Conservation (phyloP, 1,140 invertebrate genomes). For the Agraylea sexmaculata region DNA sequence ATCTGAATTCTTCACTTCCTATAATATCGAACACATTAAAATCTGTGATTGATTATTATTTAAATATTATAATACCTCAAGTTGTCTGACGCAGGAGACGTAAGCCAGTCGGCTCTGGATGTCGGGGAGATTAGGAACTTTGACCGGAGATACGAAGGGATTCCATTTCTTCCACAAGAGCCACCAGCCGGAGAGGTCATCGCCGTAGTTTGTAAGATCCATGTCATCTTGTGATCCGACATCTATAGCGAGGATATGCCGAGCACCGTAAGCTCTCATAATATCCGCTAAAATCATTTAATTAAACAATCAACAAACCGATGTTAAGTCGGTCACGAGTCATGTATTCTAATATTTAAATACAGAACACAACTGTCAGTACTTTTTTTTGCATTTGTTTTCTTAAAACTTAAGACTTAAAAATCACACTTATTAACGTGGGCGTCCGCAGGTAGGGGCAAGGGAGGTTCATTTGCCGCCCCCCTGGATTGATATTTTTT, state of each 20-base stretch:
- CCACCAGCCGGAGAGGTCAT: constrained; percentile 97
- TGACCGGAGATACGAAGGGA: constrained; percentile 78
- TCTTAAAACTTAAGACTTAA: too few relatives aligned
- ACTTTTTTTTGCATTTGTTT: too few relatives aligned
- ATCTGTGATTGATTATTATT: not conserved
- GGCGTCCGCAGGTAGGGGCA: too few relatives aligned
- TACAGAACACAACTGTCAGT: too few relatives aligned
- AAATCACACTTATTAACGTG: too few relatives aligned
- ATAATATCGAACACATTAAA: too few relatives aligned
- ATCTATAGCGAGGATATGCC: constrained; percentile 93
- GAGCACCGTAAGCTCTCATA: constrained; percentile 85
- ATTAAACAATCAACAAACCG: too few relatives aligned
- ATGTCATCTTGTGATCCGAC: constrained; percentile 96
- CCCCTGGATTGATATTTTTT: too few relatives aligned
- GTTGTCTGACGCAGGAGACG: constrained; percentile 92
- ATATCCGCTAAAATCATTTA: constrained; percentile 82
- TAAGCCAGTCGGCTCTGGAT: constrained; percentile 96
- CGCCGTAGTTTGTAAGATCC: constrained; percentile 96
- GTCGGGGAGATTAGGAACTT: constrained; percentile 92
- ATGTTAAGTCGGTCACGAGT: too few relatives aligned
- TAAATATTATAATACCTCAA: constrained; percentile 74
- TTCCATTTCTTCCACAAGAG: constrained; percentile 90
- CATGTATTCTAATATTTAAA: too few relatives aligned
- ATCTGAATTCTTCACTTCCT: constrained; percentile 91
- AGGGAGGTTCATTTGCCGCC: too few relatives aligned